phyloP scores from a whole-genome alignment of 2,113 vertebrate genomes.

The Amblyopsis rosae region DNA sequence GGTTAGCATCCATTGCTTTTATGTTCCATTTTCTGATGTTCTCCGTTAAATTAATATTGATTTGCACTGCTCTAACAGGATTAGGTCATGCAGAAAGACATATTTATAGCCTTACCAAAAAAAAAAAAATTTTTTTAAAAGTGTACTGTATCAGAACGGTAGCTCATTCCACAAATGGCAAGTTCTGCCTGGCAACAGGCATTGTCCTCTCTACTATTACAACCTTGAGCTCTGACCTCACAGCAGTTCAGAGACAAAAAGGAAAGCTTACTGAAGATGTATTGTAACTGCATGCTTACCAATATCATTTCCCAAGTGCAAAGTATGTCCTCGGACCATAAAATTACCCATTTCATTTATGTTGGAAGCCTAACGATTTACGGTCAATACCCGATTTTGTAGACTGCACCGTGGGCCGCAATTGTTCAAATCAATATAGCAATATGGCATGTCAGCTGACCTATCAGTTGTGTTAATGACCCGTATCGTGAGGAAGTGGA shows the following conservation, averaged over 20 bases:
- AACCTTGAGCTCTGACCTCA: conserved; percentile 5
- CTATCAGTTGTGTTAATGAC: conserved; percentile 41
- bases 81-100: background rate
- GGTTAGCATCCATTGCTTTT: background rate
- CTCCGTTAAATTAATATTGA: background rate
- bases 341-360: conserved; percentile 2
- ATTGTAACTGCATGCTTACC: background rate
- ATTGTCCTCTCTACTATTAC: background rate
- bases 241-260: background rate
- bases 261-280: background rate
- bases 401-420: background rate
- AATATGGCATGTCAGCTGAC: too few species aligned
- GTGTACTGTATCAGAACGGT: conserved; percentile 2
- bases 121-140: too few species aligned
- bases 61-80: conserved; percentile 10
- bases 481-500: conserved; percentile 50
- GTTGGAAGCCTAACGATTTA: conserved; percentile 5
- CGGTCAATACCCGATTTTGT: background rate
- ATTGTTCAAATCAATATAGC: background rate
- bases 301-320: background rate
- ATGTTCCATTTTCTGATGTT: background rate
- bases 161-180: conserved; percentile 2
- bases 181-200: background rate
- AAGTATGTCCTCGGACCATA: background rate
- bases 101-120: background rate